Evolutionary conservation across 2,888 invertebrate genomes (phyloP).

Genomic region (Odontocerum albicorne): DNA sequence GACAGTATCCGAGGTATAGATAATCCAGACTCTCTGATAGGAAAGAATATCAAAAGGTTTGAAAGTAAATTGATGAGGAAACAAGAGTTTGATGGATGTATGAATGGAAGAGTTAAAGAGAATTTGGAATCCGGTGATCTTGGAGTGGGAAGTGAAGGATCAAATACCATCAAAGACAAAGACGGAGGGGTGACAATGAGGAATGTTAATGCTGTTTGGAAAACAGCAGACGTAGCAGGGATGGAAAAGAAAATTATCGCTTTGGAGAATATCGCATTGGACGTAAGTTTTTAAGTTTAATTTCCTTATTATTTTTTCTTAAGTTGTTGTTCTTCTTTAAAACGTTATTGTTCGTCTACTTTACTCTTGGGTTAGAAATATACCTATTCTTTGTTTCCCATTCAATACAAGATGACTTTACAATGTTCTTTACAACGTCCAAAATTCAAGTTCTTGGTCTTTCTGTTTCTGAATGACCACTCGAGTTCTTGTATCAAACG

Average conservation of each 20-base stretch:
- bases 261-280: slow-evolving; percentile 1
- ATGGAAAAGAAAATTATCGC: not conserved
- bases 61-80: not conserved
- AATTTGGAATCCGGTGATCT: not conserved
- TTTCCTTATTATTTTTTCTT: not conserved
- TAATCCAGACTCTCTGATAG: not conserved
- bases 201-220: slow-evolving; percentile 1
- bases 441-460: no score
- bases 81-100: no score
- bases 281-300: not conserved
- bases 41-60: not conserved
- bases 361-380: no score
- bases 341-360: not conserved
- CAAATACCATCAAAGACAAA: not conserved
- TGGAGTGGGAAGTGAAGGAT: not conserved
- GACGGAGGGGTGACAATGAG: not conserved
- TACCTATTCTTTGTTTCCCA: no score
- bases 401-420: not conserved
- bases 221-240: not conserved
- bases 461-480: no score
- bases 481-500: no score
- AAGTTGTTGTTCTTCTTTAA: not conserved
- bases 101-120: no score
- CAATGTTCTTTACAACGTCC: no score
- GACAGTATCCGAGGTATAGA: no score